Conservation (phyloP, 2,113 vertebrate species). For the Lophotis ruficrista region DNA sequence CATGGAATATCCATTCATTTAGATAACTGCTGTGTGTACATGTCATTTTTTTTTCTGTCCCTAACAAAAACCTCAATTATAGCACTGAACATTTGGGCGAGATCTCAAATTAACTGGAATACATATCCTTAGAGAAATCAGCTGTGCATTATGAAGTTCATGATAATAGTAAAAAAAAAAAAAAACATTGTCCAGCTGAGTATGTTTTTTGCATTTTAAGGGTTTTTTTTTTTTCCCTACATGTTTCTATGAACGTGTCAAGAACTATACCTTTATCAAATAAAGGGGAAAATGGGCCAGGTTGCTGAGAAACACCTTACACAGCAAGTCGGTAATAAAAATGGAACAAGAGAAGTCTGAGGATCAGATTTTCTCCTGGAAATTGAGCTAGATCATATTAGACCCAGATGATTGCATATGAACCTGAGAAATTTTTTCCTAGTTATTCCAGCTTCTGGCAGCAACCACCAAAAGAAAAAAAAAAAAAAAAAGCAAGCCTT, state of each 20-base stretch:
- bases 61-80: not conserved
- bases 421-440: not conserved
- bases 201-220: not conserved
- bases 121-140: not conserved
- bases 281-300: not conserved
- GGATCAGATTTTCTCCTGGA: not conserved
- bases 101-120: not conserved
- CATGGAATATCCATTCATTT: not conserved
- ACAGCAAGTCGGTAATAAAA: not conserved
- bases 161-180: not conserved
- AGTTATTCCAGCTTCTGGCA: slow-evolving; percentile 6
- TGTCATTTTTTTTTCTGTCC: not conserved
- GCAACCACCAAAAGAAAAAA: not conserved
- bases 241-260: not conserved
- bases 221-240: rapidly evolving
- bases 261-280: not conserved
- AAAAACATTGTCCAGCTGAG: not conserved
- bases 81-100: not conserved
- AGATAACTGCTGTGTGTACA: not conserved
- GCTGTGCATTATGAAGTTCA: not conserved
- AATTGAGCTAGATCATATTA: not conserved
- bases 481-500: not conserved
- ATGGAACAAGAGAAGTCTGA: not conserved
- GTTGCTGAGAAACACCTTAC: not conserved
- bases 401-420: not conserved